Evolutionary conservation across 2,888 invertebrate species (phyloP).

Genomic region (Flexamia atlantica): DNA sequence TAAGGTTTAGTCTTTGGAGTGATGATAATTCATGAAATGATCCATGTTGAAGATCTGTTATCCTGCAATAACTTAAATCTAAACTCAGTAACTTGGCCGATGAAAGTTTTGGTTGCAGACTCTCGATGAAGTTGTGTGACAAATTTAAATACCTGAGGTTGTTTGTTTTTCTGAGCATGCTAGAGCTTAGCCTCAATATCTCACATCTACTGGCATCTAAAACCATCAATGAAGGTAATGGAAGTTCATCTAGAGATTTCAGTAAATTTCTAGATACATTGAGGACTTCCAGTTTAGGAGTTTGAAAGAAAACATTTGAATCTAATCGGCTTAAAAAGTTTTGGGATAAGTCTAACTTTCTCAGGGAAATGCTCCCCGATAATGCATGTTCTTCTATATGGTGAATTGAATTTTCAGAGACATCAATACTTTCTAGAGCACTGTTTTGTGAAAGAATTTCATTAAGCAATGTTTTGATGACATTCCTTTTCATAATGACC

Average conservation of each 20-base stretch:
- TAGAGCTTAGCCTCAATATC: constrained; percentile 16
- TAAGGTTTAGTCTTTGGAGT: constrained; percentile 40
- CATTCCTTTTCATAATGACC: constrained; percentile 44
- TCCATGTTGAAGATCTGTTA: constrained; percentile 29
- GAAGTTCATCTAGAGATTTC: constrained; percentile 30
- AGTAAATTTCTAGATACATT: constrained; percentile 60
- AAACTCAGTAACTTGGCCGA: constrained; percentile 33
- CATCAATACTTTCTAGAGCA: constrained; percentile 27
- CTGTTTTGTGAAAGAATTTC: constrained; percentile 41
- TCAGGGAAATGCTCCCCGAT: not conserved
- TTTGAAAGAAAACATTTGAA: constrained; percentile 26
- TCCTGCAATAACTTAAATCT: constrained; percentile 56
- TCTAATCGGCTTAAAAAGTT: constrained; percentile 38
- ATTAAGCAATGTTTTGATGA: constrained; percentile 55
- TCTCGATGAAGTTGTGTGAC: constrained; percentile 56
- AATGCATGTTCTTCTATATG: constrained; percentile 53
- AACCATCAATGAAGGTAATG: not conserved
- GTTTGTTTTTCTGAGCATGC: not conserved
- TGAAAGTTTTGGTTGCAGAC: constrained; percentile 13
- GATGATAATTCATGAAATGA: constrained; percentile 37
- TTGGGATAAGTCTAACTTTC: constrained; percentile 46
- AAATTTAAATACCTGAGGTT: constrained; percentile 52
- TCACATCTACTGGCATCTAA: constrained; percentile 60
- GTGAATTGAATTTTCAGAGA: constrained; percentile 58
- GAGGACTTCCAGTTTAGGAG: constrained; percentile 17